Evolutionary conservation across 2,888 invertebrate genomes (phyloP).

Genomic region (Hofmannophila pseudospretella): DNA sequence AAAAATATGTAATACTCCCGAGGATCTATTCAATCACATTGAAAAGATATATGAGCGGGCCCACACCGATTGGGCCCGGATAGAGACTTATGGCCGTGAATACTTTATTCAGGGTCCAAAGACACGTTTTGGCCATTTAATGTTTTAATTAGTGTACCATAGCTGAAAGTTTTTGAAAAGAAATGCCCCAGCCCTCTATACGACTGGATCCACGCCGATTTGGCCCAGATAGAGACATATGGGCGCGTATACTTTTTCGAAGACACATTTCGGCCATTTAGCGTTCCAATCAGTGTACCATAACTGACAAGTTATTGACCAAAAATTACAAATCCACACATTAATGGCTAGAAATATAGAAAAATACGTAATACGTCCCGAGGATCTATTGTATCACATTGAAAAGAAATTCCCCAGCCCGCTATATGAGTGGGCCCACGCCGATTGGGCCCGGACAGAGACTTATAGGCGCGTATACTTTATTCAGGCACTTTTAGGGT

Average conservation of each 20-base stretch:
- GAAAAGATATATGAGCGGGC: slow-evolving; percentile 29
- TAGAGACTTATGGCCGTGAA: slow-evolving; percentile 26
- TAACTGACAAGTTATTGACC: too few relatives aligned
- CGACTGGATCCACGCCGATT: too few relatives aligned
- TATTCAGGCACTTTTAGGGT: not conserved
- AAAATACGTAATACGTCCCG: slow-evolving; percentile 22
- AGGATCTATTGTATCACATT: slow-evolving; percentile 31
- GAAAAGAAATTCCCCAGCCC: slow-evolving; percentile 31
- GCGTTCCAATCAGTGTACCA: too few relatives aligned
- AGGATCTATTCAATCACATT: slow-evolving; percentile 31
- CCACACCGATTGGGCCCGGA: slow-evolving; percentile 30
- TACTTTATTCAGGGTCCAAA: slow-evolving; percentile 29
- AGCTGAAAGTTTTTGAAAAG: too few relatives aligned
- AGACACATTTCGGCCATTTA: too few relatives aligned
- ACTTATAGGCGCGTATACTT: slow-evolving; percentile 25
- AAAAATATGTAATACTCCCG: slow-evolving; percentile 23
- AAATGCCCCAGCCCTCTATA: too few relatives aligned
- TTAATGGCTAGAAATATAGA: too few relatives aligned
- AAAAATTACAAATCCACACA: too few relatives aligned
- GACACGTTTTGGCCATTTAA: slow-evolving; percentile 20
- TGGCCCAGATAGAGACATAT: too few relatives aligned
- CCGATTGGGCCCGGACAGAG: slow-evolving; percentile 25
- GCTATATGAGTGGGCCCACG: slow-evolving; percentile 28
- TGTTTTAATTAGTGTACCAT: too few relatives aligned
- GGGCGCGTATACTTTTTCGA: too few relatives aligned